Percentiles rank a stretch among this genome's conserved stretches.
Conservation (phyloP, 2,888 invertebrate genomes). For the Plagiodera versicolora region DNA sequence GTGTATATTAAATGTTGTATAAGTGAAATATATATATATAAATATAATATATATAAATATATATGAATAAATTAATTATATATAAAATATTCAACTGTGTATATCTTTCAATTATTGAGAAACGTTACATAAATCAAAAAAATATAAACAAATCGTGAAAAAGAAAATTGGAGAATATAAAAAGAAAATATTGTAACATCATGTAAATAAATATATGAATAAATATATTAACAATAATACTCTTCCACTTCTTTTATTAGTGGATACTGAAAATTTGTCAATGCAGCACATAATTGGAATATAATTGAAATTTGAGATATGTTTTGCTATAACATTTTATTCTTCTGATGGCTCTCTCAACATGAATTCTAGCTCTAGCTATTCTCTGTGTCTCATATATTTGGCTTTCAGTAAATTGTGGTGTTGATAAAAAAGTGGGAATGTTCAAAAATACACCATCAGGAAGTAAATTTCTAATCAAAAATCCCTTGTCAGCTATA, state of each 20-base stretch:
- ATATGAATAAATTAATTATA: too few species aligned
- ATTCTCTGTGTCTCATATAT: constrained; percentile 7
- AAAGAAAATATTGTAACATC: too few species aligned
- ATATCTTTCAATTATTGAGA: too few species aligned
- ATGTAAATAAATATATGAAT: too few species aligned
- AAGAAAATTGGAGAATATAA: too few species aligned
- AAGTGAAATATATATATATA: too few species aligned
- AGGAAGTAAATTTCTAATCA: constrained; percentile 16
- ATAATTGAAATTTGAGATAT: constrained; percentile 20
- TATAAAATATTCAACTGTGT: too few species aligned
- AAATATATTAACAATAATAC: constrained; percentile 22
- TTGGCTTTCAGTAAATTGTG: constrained; percentile 10
- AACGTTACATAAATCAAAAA: too few species aligned
- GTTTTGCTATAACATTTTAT: constrained; percentile 18
- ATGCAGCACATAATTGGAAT: constrained; percentile 21
- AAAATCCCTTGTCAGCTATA: constrained; percentile 2
- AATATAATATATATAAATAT: too few species aligned
- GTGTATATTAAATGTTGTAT: too few species aligned
- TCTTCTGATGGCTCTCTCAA: constrained; percentile 17
- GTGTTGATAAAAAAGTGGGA: constrained; percentile 13
- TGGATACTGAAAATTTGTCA: constrained; percentile 22
- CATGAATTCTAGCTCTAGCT: constrained; percentile 7
- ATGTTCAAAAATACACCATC: constrained; percentile 9
- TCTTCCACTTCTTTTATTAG: constrained; percentile 16
- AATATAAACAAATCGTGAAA: too few species aligned